These are phyloP conservation scores for Stenodera caucasica DNA, from an alignment of 2,888 invertebrate genomes.

Conservation along the genomic window DNA sequence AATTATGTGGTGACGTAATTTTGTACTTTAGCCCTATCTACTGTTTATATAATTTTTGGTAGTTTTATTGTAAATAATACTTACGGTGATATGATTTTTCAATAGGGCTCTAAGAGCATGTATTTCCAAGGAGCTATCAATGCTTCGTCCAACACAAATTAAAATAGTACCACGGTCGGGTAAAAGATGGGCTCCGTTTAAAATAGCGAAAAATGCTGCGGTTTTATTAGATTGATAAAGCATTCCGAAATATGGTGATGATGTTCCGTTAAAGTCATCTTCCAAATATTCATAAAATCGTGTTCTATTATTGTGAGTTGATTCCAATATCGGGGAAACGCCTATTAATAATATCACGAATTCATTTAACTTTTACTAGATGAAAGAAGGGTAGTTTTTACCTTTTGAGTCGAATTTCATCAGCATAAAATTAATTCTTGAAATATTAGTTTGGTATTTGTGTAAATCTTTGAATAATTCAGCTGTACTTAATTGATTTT, in stretches of 20 bases:
- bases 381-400: conserved; percentile 27
- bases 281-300: conserved; percentile 30
- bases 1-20: too few relatives aligned
- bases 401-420: conserved; percentile 48
- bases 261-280: conserved; percentile 15
- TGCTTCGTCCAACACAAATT: conserved; percentile 61
- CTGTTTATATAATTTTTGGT: too few relatives aligned
- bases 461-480: conserved; percentile 15
- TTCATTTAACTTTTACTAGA: neutral
- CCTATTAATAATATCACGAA: conserved; percentile 35
- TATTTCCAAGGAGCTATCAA: conserved; percentile 58
- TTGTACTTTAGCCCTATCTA: too few relatives aligned
- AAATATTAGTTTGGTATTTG: conserved; percentile 23
- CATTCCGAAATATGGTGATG: conserved; percentile 28
- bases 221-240: conserved; percentile 51
- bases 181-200: conserved; percentile 63
- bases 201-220: conserved; percentile 62
- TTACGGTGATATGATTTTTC: conserved; percentile 57
- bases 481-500: neutral
- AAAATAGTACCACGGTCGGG: conserved; percentile 67
- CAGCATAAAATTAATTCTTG: conserved; percentile 42
- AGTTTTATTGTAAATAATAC: too few relatives aligned
- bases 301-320: conserved; percentile 31
- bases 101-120: conserved; percentile 54
- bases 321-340: conserved; percentile 37